Evolutionary conservation across 2,888 invertebrate genomes (phyloP), one percentile per base, ranked within the genome.

Genomic region (Mesochorus sp.): DNA sequence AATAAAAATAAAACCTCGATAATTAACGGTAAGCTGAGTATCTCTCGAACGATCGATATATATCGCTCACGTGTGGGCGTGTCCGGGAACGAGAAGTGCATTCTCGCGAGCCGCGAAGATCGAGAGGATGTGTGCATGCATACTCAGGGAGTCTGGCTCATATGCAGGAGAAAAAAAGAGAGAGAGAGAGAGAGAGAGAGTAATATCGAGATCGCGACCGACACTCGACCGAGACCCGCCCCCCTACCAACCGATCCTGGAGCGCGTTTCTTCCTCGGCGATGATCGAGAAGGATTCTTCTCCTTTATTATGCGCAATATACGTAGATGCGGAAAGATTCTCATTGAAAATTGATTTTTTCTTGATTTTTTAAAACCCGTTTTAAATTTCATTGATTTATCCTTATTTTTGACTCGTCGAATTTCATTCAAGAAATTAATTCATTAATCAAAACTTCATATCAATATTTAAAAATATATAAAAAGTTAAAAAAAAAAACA

Each of bases 1-100:
- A 84, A 81, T 82, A 84, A 80, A 12, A 51, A 19, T 17, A 8
- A 59, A 76, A 76, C 59, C 67, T 71, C 62, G 80, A 82, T 85
- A 85, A 85, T 85, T 85, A 85, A 82, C 82, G 80, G 82, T 83
- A 66, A 78, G 74, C 70, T 49, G 74, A 28, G 70, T 70, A 74
- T 74, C 68, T 78, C 64, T 47, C 64, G 74, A 78, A 74, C 78
- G 74, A 78, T 78, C 64, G 62, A 64, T 66, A 71, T 76, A 70
- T 78, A 78, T 78, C 78, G 78, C 70, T 59, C 59, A 57, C 47
- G 53, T 67, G 64, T 72, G 76, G 76, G 72, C 78, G 78, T 78
- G 78, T 73, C 78, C 66, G 70, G 82, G 82, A 70, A 53, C 67
- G 68, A 59, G 77, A 55, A 82, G 62, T 80, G 85, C 78, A 83